phyloP scores from a whole-genome alignment of 2,797 vertebrate genomes.

The Poecilia wingei region DNA sequence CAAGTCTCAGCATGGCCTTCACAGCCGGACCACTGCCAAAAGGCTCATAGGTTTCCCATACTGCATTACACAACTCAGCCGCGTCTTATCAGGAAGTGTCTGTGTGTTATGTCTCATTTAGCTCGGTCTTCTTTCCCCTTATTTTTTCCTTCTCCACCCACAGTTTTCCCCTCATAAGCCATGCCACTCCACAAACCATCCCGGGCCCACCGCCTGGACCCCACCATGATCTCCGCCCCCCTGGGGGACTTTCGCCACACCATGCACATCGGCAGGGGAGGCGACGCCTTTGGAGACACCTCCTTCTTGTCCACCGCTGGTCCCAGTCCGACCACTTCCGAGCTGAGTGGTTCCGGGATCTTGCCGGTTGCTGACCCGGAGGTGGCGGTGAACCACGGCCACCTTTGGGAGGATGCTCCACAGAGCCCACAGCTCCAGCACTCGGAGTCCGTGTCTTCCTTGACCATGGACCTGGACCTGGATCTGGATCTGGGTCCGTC shows the following conservation, averaged over 20 bases:
- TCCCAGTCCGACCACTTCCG: conserved; percentile 58
- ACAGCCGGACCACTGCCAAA: conserved; percentile 55
- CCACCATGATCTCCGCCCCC: conserved; percentile 89
- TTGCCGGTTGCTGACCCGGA: conserved; percentile 38
- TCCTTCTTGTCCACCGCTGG: conserved; percentile 89
- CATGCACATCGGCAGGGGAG: conserved; percentile 93
- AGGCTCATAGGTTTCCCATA: conserved; percentile 65
- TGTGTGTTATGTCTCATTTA: background rate
- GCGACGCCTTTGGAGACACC: conserved; percentile 93
- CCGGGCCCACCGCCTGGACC: conserved; percentile 84
- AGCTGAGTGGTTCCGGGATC: conserved; percentile 44
- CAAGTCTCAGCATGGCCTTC: conserved; percentile 84
- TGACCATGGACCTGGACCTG: conserved; percentile 74
- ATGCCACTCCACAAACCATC: conserved; percentile 92
- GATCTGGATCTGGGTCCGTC: conserved; percentile 89
- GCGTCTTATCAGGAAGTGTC: conserved; percentile 43
- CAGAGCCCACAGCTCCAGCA: conserved; percentile 71
- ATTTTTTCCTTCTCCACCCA: background rate
- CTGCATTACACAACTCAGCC: conserved; percentile 60
- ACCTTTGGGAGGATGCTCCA: conserved; percentile 41
- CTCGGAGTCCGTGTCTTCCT: conserved; percentile 83
- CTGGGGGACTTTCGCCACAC: conserved; percentile 92
- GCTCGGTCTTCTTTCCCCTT: background rate
- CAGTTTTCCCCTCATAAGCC: conserved; percentile 47
- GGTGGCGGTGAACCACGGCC: conserved; percentile 46